Conservation (phyloP, 2,888 invertebrate species). For the Drosophila prostipennis region DNA sequence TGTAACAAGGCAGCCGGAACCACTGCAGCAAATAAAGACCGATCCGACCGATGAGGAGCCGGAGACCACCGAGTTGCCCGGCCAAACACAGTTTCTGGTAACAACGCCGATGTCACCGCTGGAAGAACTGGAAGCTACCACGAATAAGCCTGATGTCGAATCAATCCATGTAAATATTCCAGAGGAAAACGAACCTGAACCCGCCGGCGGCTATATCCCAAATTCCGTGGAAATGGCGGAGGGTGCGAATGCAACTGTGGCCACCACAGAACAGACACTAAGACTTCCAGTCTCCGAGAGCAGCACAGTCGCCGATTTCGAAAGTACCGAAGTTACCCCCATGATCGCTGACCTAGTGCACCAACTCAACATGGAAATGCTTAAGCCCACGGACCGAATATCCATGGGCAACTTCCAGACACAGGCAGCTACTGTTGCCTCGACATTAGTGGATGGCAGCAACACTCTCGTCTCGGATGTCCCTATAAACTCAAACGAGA, state of each 20-base stretch:
- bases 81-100: slow-evolving; percentile 54
- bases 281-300: slow-evolving; percentile 65
- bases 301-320: slow-evolving; percentile 44
- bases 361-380: slow-evolving; percentile 71
- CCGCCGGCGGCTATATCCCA: slow-evolving; percentile 24
- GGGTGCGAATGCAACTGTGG: not conserved
- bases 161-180: slow-evolving; percentile 72
- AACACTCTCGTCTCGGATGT: slow-evolving; percentile 62
- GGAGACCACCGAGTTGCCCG: slow-evolving; percentile 60
- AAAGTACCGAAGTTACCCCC: slow-evolving; percentile 61
- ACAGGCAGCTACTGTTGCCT: slow-evolving; percentile 84
- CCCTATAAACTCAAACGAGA: slow-evolving; percentile 74
- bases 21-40: slow-evolving; percentile 25
- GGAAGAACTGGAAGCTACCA: slow-evolving; percentile 41
- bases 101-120: slow-evolving; percentile 61
- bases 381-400: slow-evolving; percentile 75
- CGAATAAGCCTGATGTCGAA: slow-evolving; percentile 15
- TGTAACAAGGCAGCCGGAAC: slow-evolving; percentile 39
- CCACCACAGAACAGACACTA: slow-evolving; percentile 37
- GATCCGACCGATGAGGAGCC: slow-evolving; percentile 43
- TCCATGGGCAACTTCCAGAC: slow-evolving; percentile 82
- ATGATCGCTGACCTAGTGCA: slow-evolving; percentile 73
- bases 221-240: not conserved
- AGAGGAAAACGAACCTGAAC: slow-evolving; percentile 62
- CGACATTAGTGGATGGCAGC: slow-evolving; percentile 81